Evolutionary conservation across 53 echinoderm and acorn worm species (phyloP).

Genomic region (Arbacia lixula): DNA sequence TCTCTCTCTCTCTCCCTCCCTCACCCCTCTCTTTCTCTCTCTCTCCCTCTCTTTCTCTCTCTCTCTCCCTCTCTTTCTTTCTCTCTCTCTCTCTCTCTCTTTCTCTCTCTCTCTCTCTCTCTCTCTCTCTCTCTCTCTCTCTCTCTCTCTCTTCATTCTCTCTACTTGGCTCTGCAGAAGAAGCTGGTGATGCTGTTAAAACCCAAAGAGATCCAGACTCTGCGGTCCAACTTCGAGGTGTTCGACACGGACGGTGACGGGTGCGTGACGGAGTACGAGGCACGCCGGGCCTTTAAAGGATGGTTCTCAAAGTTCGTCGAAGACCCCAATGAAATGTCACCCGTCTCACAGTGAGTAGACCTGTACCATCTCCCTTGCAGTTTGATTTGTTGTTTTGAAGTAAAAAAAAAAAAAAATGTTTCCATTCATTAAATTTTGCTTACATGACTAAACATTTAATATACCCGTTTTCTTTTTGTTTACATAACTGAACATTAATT

Average conservation of each 20-base stretch:
- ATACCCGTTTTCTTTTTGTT: no score
- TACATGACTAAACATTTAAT: no score
- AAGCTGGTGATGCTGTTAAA: conserved; percentile 67
- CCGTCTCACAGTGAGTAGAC: conserved; percentile 69
- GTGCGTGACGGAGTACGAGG: conserved; percentile 87
- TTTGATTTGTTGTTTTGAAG: not conserved
- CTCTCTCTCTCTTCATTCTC: no score
- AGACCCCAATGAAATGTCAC: conserved; percentile 73
- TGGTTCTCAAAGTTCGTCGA: conserved; percentile 86
- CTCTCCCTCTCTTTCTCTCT: no score
- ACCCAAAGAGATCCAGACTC: conserved; percentile 75
- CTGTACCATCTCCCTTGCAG: not conserved
- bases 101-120: no score
- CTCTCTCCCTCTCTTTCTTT: no score
- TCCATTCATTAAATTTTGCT: not conserved
- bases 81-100: no score
- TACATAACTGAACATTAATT: no score
- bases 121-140: no score
- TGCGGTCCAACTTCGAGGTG: conserved; percentile 72
- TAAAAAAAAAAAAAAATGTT: not conserved
- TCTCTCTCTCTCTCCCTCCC: no score
- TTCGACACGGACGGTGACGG: conserved; percentile 95
- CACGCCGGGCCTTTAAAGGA: conserved; percentile 75
- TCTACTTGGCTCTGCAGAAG: conserved; percentile 9
- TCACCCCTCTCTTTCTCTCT: no score